These are phyloP conservation scores for Altica lythri DNA, from an alignment of 2,888 invertebrate genomes.

Conservation along the genomic window DNA sequence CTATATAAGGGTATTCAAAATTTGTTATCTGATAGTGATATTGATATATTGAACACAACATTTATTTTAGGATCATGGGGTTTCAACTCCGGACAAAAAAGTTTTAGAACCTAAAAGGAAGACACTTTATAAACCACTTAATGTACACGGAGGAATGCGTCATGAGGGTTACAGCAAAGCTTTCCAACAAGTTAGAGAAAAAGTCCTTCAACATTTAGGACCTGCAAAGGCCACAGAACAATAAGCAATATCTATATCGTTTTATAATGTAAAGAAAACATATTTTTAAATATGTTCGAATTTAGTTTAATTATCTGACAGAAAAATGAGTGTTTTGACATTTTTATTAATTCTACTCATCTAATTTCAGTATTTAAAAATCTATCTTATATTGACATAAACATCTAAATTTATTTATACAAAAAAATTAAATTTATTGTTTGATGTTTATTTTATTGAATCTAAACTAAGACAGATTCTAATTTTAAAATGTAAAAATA, in stretches of 20 bases:
- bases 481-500: too few species aligned
- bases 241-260: neutral
- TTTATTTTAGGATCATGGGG: slow-evolving; percentile 42
- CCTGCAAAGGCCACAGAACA: neutral
- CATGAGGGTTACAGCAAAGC: slow-evolving; percentile 41
- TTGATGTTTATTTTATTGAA: too few species aligned
- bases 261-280: too few species aligned
- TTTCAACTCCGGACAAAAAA: slow-evolving; percentile 48
- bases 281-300: too few species aligned
- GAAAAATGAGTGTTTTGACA: too few species aligned
- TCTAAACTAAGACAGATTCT: too few species aligned
- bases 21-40: neutral
- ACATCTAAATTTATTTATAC: too few species aligned
- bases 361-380: too few species aligned
- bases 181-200: slow-evolving; percentile 28
- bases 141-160: slow-evolving; percentile 46
- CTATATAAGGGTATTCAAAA: neutral
- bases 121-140: slow-evolving; percentile 35
- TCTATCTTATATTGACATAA: too few species aligned
- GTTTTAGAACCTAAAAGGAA: slow-evolving; percentile 35
- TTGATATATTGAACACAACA: neutral
- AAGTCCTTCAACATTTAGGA: neutral
- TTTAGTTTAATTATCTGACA: too few species aligned
- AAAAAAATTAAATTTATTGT: too few species aligned
- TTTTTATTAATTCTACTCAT: too few species aligned